Conservation (phyloP, 2,888 invertebrate species). For the Adelphocoris suturalis region DNA sequence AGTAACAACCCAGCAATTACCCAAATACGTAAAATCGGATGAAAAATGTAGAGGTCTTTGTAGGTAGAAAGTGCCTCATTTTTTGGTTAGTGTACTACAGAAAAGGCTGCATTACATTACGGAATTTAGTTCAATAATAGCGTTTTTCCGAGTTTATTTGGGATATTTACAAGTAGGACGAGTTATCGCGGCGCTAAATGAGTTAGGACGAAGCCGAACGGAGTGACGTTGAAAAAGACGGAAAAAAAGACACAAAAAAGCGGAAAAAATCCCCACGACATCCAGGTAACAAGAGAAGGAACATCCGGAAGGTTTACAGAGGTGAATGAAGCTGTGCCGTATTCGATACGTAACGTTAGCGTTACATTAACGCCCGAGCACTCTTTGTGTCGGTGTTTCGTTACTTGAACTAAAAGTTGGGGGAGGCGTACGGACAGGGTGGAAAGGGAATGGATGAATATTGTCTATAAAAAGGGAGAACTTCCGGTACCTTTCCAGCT, state of each 20-base stretch:
- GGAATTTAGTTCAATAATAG: too few species aligned
- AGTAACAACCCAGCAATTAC: too few species aligned
- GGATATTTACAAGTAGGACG: neutral
- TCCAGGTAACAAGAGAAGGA: conserved; percentile 28
- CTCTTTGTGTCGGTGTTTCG: conserved; percentile 33
- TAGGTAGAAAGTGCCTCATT: too few species aligned
- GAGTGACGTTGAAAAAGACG: neutral
- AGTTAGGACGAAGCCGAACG: conserved; percentile 23
- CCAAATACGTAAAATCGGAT: too few species aligned
- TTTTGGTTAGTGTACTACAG: too few species aligned
- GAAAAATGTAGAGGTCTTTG: too few species aligned
- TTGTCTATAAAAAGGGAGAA: conserved; percentile 26
- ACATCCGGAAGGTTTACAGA: conserved; percentile 22
- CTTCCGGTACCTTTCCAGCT: conserved; percentile 14
- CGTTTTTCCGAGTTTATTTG: too few species aligned
- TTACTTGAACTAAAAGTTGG: conserved; percentile 19
- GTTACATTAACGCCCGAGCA: neutral
- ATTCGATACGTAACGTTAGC: conserved; percentile 23
- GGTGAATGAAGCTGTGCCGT: conserved; percentile 36
- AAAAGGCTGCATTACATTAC: too few species aligned
- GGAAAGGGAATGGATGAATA: conserved; percentile 8
- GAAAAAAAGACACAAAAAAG: neutral
- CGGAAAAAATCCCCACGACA: conserved; percentile 5
- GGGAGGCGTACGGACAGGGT: conserved; percentile 7
- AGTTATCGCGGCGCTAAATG: conserved; percentile 18